Evolutionary conservation across 2,797 vertebrate species (phyloP), one percentile per base, ranked within the genome.

Genomic region (Hydrocynus forskahlii): DNA sequence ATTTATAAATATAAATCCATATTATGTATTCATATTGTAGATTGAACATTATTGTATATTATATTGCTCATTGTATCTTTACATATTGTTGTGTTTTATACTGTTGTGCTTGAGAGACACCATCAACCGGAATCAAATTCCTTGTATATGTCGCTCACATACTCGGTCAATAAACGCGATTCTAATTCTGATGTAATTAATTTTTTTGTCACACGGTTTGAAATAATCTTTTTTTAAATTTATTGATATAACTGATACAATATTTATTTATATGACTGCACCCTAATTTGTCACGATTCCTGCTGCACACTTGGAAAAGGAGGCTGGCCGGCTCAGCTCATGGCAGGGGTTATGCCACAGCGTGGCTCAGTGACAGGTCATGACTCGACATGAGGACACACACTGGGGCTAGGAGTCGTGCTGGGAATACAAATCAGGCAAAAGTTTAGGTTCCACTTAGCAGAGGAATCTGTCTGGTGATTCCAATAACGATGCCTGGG

Each of bases 401-500:
- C 25, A 69, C 29, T 38, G 29, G 23, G 54, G 45, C 59, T 12
- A 63, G 25, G 71, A 38, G 60, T 66, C 35, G 40, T 66, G 35
- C 5, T 43, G 64, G n/a, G 35, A 38, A 67, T 67, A n/a, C 35
- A 43, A 43, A n/a, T 75, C 70, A 63, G 45, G 29, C 54, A 59
- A 45, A 43, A 60, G 72, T 52, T 68, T 52, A 60, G 13, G 68
- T 79, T 69, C 78, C 60, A 73, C 60, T 54, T 62, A 67, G 54
- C 38, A 55, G 60, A 84, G 72, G 76, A 79, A 80, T 81, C 62
- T 79, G 17, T 62, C 52, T 72, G 25, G 43, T 40, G 43, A 57
- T 23, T 77, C 68, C 48, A 82, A 52, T 48, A 75, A 81, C 70
- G 48, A 54, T 10, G 10, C 38, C 17, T 40, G 50, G 45, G 67